Evolutionary conservation across 1,140 invertebrate species (phyloP).

Genomic region (Aporrectodea caliginosa): DNA sequence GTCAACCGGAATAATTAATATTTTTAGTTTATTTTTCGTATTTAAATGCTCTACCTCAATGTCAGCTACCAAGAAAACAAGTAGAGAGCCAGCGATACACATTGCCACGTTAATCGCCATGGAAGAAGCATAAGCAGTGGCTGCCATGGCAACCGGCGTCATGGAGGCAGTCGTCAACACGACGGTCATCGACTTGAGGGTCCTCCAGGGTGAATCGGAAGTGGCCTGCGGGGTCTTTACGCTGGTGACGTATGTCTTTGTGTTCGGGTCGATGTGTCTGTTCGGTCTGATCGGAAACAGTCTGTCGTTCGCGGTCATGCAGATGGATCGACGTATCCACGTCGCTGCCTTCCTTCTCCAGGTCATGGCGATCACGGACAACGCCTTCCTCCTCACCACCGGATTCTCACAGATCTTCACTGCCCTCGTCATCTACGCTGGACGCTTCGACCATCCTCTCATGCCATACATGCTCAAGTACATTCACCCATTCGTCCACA

Average conservation of each 20-base stretch:
- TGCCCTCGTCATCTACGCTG: background rate
- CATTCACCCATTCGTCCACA: conserved; percentile 26
- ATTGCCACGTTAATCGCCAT: background rate
- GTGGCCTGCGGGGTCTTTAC: conserved; percentile 23
- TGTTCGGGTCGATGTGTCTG: conserved; percentile 26
- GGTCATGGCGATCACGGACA: conserved; percentile 27
- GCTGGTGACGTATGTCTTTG: conserved; percentile 20
- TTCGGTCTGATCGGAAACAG: conserved; percentile 28
- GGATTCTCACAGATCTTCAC: conserved; percentile 22
- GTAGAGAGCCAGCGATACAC: too few relatives aligned
- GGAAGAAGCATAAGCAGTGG: background rate
- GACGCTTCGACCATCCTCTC: background rate
- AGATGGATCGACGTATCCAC: conserved; percentile 23
- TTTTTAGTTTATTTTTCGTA: background rate
- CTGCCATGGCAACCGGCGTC: background rate
- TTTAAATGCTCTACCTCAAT: background rate
- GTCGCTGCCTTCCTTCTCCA: conserved; percentile 31
- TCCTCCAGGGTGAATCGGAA: background rate
- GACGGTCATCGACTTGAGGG: background rate
- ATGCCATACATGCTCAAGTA: conserved; percentile 8
- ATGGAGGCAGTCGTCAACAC: background rate
- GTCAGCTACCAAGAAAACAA: background rate
- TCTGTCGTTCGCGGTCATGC: conserved; percentile 24
- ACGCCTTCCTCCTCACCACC: conserved; percentile 24
- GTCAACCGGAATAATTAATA: too few relatives aligned